Percentiles rank a stretch among this genome's conserved stretches.
These are phyloP conservation scores for Acipenser oxyrinchus DNA, from an alignment of 2,797 vertebrate species.

Conservation along the genomic window DNA sequence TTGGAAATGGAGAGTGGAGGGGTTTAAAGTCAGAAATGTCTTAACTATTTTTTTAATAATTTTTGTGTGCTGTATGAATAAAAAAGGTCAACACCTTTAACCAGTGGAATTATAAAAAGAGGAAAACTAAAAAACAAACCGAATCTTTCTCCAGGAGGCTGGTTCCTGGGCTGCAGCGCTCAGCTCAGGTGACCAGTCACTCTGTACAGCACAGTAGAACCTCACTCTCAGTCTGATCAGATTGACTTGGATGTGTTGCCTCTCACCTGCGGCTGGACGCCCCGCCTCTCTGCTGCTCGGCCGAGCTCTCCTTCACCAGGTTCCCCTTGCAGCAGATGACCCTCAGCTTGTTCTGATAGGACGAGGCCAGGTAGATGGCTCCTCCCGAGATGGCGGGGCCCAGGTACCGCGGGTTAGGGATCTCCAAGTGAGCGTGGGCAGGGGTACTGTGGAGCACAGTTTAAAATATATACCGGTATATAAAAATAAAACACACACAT, in stretches of 20 bases:
- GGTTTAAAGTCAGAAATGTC: neutral
- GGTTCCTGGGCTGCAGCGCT: conserved; percentile 31
- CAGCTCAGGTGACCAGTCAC: conserved; percentile 49
- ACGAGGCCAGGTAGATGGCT: conserved; percentile 88
- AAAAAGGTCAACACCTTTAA: neutral
- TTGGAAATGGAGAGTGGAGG: conserved; percentile 9
- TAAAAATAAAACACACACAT: no score
- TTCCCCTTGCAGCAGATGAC: conserved; percentile 97
- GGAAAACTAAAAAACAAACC: conserved; percentile 1
- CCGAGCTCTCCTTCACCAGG: conserved; percentile 74
- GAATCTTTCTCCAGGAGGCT: conserved; percentile 31
- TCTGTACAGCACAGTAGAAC: conserved; percentile 50
- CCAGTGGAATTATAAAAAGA: conserved; percentile 9
- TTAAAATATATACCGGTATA: no score
- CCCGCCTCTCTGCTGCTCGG: conserved; percentile 73
- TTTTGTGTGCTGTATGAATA: no score
- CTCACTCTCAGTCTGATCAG: conserved; percentile 19
- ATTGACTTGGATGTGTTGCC: neutral
- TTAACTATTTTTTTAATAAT: no score
- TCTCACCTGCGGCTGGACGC: conserved; percentile 73
- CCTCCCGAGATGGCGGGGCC: conserved; percentile 93
- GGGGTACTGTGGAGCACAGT: conserved; percentile 57
- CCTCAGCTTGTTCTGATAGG: conserved; percentile 93
- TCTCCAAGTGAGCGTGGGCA: conserved; percentile 82
- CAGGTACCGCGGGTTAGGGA: conserved; percentile 86